phyloP scores from a whole-genome alignment of 1,140 invertebrate genomes.

The Pseudobourletiella spinata region DNA sequence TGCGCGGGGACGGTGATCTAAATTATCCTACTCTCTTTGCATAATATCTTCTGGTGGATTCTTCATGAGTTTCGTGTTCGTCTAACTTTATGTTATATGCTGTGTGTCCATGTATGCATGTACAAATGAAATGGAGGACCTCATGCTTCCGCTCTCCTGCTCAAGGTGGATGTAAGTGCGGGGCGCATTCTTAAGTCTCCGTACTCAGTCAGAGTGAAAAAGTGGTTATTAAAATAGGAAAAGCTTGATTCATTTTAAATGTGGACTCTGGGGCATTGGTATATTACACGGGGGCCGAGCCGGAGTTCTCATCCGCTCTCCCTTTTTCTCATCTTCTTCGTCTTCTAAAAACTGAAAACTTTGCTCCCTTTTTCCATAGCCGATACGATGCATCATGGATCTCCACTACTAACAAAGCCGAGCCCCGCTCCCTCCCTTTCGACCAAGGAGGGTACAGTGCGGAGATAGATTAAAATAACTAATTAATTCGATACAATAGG shows the following conservation, averaged over 20 bases:
- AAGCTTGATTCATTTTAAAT: slow-evolving; percentile 34
- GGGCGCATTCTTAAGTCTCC: slow-evolving; percentile 21
- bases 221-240: slow-evolving; percentile 34
- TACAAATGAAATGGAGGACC: too few relatives aligned
- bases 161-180: slow-evolving; percentile 23
- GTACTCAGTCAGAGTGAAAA: slow-evolving; percentile 27
- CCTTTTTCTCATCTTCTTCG: too few relatives aligned
- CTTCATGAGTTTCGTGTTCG: not conserved
- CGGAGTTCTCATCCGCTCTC: too few relatives aligned
- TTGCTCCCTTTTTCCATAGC: too few relatives aligned
- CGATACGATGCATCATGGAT: too few relatives aligned
- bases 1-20: too few relatives aligned
- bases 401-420: not conserved
- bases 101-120: not conserved
- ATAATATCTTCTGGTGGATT: slow-evolving; percentile 19
- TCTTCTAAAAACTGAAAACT: too few relatives aligned
- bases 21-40: slow-evolving; percentile 32
- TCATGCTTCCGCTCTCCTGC: not conserved
- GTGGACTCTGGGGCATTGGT: slow-evolving; percentile 27
- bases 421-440: not conserved
- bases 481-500: slow-evolving; percentile 32
- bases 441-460: not conserved
- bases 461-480: slow-evolving; percentile 32
- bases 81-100: not conserved
- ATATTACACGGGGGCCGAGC: too few relatives aligned